These are phyloP conservation scores for Pelochelys cantorii DNA, from an alignment of 2,797 vertebrate species.

Conservation along the genomic window DNA sequence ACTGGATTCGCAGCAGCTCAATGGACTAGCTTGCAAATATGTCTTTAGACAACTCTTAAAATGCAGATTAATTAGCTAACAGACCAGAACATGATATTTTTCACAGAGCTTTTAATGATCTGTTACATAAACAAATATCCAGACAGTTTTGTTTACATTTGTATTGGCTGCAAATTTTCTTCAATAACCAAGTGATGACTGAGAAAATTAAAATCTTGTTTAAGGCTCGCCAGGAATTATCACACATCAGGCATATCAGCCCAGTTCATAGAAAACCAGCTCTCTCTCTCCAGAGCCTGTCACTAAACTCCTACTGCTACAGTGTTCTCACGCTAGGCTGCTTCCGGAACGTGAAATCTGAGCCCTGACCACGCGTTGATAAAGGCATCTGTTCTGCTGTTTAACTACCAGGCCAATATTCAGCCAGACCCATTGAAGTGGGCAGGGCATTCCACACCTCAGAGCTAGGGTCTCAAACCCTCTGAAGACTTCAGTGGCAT, in stretches of 20 bases:
- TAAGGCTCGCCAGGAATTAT: constrained; percentile 43
- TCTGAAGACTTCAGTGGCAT: neutral
- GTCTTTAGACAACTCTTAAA: constrained; percentile 68
- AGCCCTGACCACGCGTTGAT: neutral
- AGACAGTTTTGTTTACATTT: constrained; percentile 38
- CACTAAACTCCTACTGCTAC: neutral
- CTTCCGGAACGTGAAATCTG: neutral
- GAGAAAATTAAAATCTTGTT: constrained; percentile 57
- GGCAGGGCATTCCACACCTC: fast-evolving
- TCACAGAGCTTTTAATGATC: constrained; percentile 60
- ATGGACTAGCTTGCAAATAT: constrained; percentile 64
- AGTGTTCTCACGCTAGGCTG: neutral
- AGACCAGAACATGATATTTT: constrained; percentile 45
- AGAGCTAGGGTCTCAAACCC: fast-evolving
- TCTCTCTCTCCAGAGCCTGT: neutral
- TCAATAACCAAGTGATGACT: constrained; percentile 30
- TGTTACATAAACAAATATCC: constrained; percentile 63
- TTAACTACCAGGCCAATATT: fast-evolving
- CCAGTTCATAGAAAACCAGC: neutral
- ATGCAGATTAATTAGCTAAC: constrained; percentile 72
- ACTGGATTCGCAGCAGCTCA: constrained; percentile 50
- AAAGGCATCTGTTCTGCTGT: neutral
- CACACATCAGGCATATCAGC: constrained; percentile 5
- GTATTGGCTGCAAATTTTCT: constrained; percentile 11
- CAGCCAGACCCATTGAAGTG: fast-evolving